phyloP scores from a whole-genome alignment of 2,797 vertebrate genomes.

The Spinus olivaceus region DNA sequence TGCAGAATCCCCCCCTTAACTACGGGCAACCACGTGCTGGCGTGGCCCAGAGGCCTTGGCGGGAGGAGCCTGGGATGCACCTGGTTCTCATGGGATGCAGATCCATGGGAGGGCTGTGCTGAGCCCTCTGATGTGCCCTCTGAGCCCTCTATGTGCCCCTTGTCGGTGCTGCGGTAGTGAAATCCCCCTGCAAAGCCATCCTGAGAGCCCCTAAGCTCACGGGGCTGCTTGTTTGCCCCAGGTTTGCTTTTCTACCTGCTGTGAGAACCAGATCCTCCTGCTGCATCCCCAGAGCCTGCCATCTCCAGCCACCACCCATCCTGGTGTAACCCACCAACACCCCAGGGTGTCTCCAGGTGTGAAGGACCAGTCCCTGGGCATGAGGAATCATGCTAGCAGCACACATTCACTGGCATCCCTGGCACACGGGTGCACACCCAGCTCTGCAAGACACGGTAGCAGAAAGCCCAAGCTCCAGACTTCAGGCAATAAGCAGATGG shows the following conservation, averaged over 20 bases:
- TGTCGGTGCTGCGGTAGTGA: accelerated
- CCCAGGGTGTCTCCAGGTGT: accelerated
- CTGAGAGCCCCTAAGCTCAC: neutral
- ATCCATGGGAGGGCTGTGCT: neutral
- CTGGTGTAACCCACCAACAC: neutral
- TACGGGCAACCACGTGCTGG: neutral
- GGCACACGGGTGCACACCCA: neutral
- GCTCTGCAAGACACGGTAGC: neutral
- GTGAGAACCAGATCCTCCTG: neutral
- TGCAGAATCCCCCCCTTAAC: neutral
- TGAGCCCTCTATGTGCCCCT: neutral
- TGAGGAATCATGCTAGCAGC: accelerated
- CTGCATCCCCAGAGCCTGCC: neutral
- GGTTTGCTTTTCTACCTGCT: neutral
- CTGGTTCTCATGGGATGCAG: accelerated
- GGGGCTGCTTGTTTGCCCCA: neutral
- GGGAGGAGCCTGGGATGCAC: neutral
- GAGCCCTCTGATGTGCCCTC: neutral
- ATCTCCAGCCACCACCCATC: neutral
- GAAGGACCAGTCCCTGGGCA: accelerated
- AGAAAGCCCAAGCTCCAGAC: neutral
- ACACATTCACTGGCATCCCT: neutral
- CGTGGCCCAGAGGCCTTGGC: neutral
- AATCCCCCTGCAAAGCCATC: neutral
- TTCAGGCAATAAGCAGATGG: constrained; percentile 61